These are phyloP conservation scores for Notechis scutatus DNA, from an alignment of 2,113 vertebrate species.

Conservation along the genomic window DNA sequence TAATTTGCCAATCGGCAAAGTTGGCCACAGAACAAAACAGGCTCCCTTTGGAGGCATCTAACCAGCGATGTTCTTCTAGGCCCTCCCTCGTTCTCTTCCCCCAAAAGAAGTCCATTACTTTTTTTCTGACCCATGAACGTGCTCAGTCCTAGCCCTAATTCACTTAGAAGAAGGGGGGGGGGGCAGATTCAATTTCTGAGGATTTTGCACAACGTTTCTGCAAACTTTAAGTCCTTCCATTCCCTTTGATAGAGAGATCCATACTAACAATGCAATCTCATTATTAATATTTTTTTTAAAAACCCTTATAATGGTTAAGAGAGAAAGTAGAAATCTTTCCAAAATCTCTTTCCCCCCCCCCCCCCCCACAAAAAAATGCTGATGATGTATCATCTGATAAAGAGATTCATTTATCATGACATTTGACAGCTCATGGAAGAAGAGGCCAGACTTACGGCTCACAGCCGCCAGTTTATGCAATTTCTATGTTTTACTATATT, in stretches of 20 bases:
- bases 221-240: background rate
- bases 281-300: background rate
- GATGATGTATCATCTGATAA: background rate
- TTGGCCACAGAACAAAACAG: background rate
- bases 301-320: accelerated
- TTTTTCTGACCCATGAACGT: background rate
- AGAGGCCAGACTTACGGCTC: background rate
- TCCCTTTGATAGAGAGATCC: background rate
- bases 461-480: background rate
- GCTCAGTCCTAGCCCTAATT: background rate
- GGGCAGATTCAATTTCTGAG: background rate
- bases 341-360: background rate
- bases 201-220: background rate
- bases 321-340: background rate
- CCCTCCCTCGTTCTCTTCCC: background rate
- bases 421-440: background rate
- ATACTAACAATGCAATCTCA: background rate
- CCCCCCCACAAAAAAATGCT: background rate
- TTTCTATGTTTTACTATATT: background rate
- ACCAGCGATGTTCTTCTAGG: background rate
- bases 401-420: background rate
- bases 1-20: background rate
- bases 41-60: background rate
- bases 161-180: background rate
- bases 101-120: background rate